phyloP scores from a whole-genome alignment of 2,888 invertebrate genomes.

The Limulus polyphemus region DNA sequence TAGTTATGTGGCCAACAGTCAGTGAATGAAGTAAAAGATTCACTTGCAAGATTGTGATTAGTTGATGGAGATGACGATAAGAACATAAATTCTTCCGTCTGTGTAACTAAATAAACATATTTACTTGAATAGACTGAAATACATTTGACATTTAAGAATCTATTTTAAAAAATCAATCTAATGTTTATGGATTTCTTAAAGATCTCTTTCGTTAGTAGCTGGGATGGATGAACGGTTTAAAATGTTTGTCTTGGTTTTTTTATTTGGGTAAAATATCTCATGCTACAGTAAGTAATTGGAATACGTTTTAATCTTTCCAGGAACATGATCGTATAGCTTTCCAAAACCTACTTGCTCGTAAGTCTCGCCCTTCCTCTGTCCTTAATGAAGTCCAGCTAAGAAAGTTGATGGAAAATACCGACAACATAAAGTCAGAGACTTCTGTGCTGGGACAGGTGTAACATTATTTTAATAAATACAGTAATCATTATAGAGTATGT shows the following conservation, averaged over 20 bases:
- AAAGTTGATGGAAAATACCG: constrained; percentile 26
- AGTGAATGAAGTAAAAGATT: too few species aligned
- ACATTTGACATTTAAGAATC: too few species aligned
- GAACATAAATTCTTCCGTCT: too few species aligned
- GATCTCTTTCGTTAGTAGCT: constrained; percentile 5
- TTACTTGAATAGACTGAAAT: too few species aligned
- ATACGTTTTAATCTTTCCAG: constrained; percentile 32
- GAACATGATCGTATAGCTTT: constrained; percentile 26
- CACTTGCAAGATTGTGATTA: too few species aligned
- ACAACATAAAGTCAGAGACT: constrained; percentile 31
- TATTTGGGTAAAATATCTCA: constrained; percentile 30
- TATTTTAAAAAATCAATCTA: too few species aligned
- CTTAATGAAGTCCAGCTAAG: constrained; percentile 37
- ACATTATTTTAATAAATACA: background rate
- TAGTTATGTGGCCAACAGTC: too few species aligned
- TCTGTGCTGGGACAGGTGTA: constrained; percentile 41
- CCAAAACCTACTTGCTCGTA: constrained; percentile 28
- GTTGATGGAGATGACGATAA: too few species aligned
- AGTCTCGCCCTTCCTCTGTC: constrained; percentile 38
- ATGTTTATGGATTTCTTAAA: too few species aligned
- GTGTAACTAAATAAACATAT: too few species aligned
- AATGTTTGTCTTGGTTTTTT: constrained; percentile 30
- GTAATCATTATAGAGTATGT: too few species aligned
- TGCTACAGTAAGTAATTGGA: background rate
- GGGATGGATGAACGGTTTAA: constrained; percentile 26